phyloP scores from a whole-genome alignment of 2,797 vertebrate species.

The Serranus cabrilla region DNA sequence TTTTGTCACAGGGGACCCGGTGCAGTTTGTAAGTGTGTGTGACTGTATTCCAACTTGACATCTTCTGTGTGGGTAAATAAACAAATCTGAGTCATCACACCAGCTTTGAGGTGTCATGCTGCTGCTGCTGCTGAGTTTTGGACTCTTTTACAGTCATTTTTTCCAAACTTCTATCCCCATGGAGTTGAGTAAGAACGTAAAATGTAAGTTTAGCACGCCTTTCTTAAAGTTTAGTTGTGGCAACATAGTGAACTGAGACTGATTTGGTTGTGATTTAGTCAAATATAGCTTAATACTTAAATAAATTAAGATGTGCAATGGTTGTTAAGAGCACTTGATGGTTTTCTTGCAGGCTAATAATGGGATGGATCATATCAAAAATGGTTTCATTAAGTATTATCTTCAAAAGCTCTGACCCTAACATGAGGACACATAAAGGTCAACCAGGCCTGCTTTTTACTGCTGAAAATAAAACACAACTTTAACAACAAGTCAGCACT shows the following conservation, averaged over 20 bases:
- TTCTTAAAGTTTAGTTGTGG: conserved; percentile 8
- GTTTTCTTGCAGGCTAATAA: not conserved
- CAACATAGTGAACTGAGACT: conserved; percentile 2
- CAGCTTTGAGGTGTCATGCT: conserved; percentile 56
- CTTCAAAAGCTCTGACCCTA: conserved; percentile 29
- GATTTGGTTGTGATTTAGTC: not conserved
- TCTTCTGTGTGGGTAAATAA: conserved; percentile 66
- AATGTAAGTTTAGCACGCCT: conserved; percentile 7
- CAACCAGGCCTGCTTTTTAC: conserved; percentile 24
- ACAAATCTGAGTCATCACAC: conserved; percentile 63
- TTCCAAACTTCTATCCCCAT: conserved; percentile 25
- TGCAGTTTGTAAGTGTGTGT: conserved; percentile 54
- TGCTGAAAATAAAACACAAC: conserved; percentile 29
- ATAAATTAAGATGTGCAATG: conserved; percentile 1
- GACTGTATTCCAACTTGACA: conserved; percentile 61
- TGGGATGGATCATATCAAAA: not conserved
- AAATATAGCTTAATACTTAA: not conserved
- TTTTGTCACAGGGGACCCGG: conserved; percentile 56
- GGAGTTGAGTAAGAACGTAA: conserved; percentile 26
- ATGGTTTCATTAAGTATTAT: conserved; percentile 14
- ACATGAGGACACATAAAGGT: conserved; percentile 16
- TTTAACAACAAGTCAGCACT: conserved; percentile 40
- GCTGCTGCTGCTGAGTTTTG: conserved; percentile 28
- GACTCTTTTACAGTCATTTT: conserved; percentile 39
- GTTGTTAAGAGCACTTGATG: not conserved